Evolutionary conservation across 2,113 vertebrate genomes (phyloP), one percentile per base, ranked within the genome.

Genomic region (Aplodontia rufa): DNA sequence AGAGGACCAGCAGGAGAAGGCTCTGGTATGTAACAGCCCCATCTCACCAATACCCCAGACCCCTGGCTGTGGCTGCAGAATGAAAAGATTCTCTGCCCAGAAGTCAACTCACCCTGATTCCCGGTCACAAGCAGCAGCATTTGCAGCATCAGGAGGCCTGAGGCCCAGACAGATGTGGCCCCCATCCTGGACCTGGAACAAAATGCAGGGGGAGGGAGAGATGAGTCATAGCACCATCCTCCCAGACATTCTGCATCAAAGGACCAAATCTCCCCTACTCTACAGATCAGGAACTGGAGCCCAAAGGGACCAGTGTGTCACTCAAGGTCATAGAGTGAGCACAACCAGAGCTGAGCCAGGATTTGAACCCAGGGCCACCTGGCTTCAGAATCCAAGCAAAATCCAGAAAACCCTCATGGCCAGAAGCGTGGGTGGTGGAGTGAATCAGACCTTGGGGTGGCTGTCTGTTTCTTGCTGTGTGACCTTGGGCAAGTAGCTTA

Each of bases 51-150:
- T 3, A 11, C 55, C 49, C 53, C 55, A 37, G 71, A 71, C 26
- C 66, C 88, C 32, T 7, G 20, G 28, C 20, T 17, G 28, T 40
- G 37, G 47, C 30, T 45, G 37, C 9, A 40, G 20, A n/a, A 28
- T 24, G 68, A 7, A 35, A 17, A 26, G 40, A 10, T 32, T 30
- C 47, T 17, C 72, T 49, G 40, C n/a, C 32, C 53, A 51, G 2
- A 55, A 30, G 32, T 47, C 78, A 58, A 98, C 98, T 99, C 84
- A 99, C 99, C 98, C 93, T 98, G 96, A 62, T 97, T 90, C 5
- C 97, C 86, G 72, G 96, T 45, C 97, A 97, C 96, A 80, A 98
- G 94, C 22, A 98, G 96, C 72, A 97, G 98, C 64, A 96, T 92
- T 66, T 97, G 98, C 26, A 98, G 97, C 93, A 98, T 92, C 87